Evolutionary conservation across 2,113 vertebrate genomes (phyloP).

Genomic region (Sebastes schlegelii): DNA sequence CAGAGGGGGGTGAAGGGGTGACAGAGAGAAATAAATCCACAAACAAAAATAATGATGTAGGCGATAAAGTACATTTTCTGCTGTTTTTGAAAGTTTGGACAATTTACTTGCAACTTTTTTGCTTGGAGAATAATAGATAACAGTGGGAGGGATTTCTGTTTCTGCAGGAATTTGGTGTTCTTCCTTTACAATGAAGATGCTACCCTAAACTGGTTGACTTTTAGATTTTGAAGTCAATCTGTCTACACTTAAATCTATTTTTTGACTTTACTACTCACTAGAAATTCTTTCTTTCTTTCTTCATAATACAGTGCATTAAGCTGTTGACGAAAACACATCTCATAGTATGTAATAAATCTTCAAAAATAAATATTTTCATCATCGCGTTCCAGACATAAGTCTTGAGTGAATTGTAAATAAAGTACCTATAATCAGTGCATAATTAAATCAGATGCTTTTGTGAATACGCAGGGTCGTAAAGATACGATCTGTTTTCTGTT

Average conservation of each 20-base stretch:
- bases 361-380: not conserved
- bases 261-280: not conserved
- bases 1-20: conserved; percentile 28
- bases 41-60: conserved; percentile 40
- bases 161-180: not conserved
- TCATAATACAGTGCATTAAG: not conserved
- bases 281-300: not conserved
- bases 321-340: not conserved
- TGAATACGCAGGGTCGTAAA: not conserved
- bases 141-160: conserved; percentile 1
- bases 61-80: conserved; percentile 34
- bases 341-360: not conserved
- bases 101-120: conserved; percentile 39
- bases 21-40: conserved; percentile 45
- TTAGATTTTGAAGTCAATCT: not conserved
- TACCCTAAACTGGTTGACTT: not conserved
- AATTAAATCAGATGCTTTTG: not conserved
- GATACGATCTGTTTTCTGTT: not conserved
- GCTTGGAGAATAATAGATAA: conserved; percentile 16
- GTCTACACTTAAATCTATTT: not conserved
- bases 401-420: not conserved
- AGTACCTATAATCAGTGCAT: not conserved
- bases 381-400: not conserved
- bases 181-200: not conserved
- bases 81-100: conserved; percentile 38